Base-by-base conservation (phyloP, 1,140 invertebrate genomes). In the Bombyx mandarina region DNA sequence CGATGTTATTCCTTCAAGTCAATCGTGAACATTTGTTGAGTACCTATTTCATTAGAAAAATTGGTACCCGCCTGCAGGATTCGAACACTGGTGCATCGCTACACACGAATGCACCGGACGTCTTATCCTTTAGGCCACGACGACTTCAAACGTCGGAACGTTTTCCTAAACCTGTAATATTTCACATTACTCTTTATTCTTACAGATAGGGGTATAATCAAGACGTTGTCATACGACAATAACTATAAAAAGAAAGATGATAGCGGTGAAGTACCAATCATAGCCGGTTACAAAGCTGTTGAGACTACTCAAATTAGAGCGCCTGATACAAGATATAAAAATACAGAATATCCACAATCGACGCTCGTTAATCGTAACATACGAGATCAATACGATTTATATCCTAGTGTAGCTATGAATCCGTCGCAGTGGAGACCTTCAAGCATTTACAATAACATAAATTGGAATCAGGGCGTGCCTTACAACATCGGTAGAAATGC, bases 221-320 rank as follows among this genome's bases (percentile, higher is more conserved):
- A 35, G 26, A 35, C 2, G 4, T 35, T 35, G 26, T 35, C 26
- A 5, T 35, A 35, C 26, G 72, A 70, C n/a, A 60, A 55, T 58
- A 45, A 56, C 57, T 67, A 64, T 56, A 10, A 18, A 52, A 18
- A 53, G 49, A 77, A 76, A 56, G 73, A 77, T 56, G 77, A 84
- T 22, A 79, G 69, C 46, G 71, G 54, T 48, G 84, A 87, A 63
- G 79, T 86, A 26, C 81, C 82, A 2, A 53, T 87, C 12, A 52
- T 82, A 44, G 75, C 66, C 51, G 82, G 79, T 6, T 83, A 69
- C 43, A 82, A 79, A 65, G 73, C 78, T 52, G 68, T 84, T 0
- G 82, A 87, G 49, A 76, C 82, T 7, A 87, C 84, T 5, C 60
- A 69, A 56, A 83, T 87, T 35, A 65, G 74, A 67, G 77, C 81